A percentile compares a stretch with the other conserved stretches of the same genome.
phyloP scores from a whole-genome alignment of 2,888 invertebrate genomes.

The Hydraecia micacea region DNA sequence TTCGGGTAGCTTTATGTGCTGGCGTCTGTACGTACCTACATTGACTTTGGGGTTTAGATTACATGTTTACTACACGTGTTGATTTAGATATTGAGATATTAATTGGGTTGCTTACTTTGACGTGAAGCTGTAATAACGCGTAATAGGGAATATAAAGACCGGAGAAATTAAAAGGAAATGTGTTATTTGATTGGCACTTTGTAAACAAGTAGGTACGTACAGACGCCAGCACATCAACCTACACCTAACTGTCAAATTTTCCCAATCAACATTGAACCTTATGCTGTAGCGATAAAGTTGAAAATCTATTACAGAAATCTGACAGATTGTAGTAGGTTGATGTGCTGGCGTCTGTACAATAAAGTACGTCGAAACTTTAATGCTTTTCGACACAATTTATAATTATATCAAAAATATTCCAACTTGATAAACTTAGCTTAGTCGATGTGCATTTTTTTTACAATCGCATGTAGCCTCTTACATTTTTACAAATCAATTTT shows the following conservation, averaged over 20 bases:
- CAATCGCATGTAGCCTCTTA: no score
- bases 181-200: neutral
- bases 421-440: neutral
- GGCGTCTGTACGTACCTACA: no score
- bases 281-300: no score
- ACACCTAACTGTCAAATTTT: no score
- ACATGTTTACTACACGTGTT: conserved; percentile 31
- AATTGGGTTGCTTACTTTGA: conserved; percentile 29
- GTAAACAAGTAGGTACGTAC: neutral
- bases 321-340: no score
- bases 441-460: no score
- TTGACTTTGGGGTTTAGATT: conserved; percentile 41
- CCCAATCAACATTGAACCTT: no score
- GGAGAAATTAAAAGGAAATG: neutral
- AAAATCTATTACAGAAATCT: no score
- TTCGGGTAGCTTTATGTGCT: no score
- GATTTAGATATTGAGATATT: conserved; percentile 20
- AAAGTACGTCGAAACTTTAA: neutral
- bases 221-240: no score
- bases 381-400: neutral
- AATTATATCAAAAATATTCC: neutral
- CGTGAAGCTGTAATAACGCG: conserved; percentile 10
- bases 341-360: no score
- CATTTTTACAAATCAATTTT: no score
- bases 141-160: neutral